Conservation (phyloP, 2,888 invertebrate species). For the Heliconius cydno region DNA sequence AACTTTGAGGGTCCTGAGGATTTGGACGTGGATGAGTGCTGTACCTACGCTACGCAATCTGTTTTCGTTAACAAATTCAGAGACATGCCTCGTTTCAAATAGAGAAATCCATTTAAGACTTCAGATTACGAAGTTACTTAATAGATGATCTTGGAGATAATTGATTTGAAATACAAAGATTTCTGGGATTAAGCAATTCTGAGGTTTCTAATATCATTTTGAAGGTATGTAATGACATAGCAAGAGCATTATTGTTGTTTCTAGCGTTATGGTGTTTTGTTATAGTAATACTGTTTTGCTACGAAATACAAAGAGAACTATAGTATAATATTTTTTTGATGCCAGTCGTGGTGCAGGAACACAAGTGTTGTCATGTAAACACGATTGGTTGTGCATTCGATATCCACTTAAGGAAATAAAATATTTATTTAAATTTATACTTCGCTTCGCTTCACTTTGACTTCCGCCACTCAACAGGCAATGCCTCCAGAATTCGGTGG, state of each 20-base stretch:
- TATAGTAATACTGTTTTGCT: background rate
- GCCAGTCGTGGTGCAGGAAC: no score
- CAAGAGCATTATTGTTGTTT: background rate
- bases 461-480: no score
- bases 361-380: no score
- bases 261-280: background rate
- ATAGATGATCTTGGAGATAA: slow-evolving; percentile 55
- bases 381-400: no score
- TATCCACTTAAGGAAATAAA: no score
- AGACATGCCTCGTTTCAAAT: slow-evolving; percentile 59
- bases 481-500: no score
- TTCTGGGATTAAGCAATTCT: slow-evolving; percentile 17
- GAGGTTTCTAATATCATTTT: background rate
- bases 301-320: no score
- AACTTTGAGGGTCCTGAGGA: slow-evolving; percentile 24
- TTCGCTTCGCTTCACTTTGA: no score
- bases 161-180: slow-evolving; percentile 31
- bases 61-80: slow-evolving; percentile 57
- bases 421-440: no score
- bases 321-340: no score
- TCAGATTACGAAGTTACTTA: slow-evolving; percentile 58
- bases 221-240: background rate
- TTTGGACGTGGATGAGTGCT: slow-evolving; percentile 26
- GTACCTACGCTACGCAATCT: slow-evolving; percentile 50
- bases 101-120: slow-evolving; percentile 59